Percentiles rank a stretch among this genome's conserved stretches.
Conservation (phyloP, 2,113 vertebrate species). For the Odobenus rosmarus region DNA sequence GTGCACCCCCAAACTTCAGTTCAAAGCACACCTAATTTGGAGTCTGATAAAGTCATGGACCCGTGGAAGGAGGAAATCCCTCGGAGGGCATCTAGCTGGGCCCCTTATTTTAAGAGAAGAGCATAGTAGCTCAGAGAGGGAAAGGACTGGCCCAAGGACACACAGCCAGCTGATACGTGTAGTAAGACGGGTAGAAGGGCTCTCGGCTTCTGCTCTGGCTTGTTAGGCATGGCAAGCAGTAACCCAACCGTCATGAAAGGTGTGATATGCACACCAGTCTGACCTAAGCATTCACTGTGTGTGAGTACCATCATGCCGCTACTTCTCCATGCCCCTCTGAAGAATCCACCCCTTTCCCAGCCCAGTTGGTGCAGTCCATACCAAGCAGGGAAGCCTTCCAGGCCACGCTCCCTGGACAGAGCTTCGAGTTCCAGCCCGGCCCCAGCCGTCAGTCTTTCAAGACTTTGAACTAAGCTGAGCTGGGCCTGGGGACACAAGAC, state of each 20-base stretch:
- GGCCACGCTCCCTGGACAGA: not conserved
- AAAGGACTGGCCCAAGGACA: not conserved
- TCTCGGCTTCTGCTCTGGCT: not conserved
- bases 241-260: not conserved
- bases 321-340: not conserved
- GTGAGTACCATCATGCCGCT: not conserved
- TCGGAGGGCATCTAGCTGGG: not conserved
- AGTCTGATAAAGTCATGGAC: not conserved
- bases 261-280: too few species aligned
- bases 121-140: not conserved
- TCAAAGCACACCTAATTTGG: not conserved
- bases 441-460: not conserved
- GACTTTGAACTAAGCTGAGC: not conserved
- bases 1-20: rapidly evolving
- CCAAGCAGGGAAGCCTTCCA: not conserved
- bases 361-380: too few species aligned
- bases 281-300: too few species aligned
- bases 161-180: not conserved
- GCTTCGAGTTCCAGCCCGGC: not conserved
- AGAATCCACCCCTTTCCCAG: not conserved
- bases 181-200: not conserved
- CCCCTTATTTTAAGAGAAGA: not conserved
- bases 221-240: not conserved
- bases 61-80: not conserved
- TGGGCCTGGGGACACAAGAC: not conserved